phyloP scores from a whole-genome alignment of 2,888 invertebrate genomes.

The Sicus ferrugineus region DNA sequence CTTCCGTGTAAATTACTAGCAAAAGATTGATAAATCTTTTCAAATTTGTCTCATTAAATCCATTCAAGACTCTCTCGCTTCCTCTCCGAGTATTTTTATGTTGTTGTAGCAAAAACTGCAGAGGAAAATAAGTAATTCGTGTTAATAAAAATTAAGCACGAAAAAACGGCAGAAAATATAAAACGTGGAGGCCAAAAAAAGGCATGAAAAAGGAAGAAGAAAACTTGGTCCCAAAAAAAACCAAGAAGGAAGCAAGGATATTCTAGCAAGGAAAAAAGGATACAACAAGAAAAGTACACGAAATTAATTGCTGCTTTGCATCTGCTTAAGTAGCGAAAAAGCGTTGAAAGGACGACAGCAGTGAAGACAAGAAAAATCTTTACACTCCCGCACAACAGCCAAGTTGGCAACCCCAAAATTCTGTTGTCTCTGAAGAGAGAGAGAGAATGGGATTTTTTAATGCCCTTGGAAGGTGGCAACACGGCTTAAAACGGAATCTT shows the following conservation, averaged over 20 bases:
- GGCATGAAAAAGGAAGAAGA: background rate
- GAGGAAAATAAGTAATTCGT: background rate
- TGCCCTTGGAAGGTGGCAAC: background rate
- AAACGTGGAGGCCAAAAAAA: background rate
- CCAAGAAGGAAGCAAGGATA: constrained; percentile 1
- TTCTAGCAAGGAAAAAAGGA: constrained; percentile 14
- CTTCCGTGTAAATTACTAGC: too few relatives aligned
- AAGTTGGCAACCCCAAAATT: background rate
- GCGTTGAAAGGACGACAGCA: background rate
- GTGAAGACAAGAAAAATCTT: background rate
- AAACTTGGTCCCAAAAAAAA: background rate
- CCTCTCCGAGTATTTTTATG: background rate
- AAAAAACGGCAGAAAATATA: background rate
- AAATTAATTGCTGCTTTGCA: constrained; percentile 11
- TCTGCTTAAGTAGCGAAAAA: constrained; percentile 16
- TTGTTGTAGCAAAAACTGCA: background rate
- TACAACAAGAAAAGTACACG: background rate
- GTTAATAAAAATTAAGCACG: background rate
- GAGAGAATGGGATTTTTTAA: background rate
- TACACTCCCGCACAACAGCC: background rate
- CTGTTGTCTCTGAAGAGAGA: background rate
- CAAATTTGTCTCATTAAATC: constrained; percentile 3
- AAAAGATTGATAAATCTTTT: too few relatives aligned
- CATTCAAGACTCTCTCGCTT: background rate
- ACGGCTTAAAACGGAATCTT: background rate